phyloP scores from a whole-genome alignment of 2,797 vertebrate genomes.

The Aviceda cuculoides region DNA sequence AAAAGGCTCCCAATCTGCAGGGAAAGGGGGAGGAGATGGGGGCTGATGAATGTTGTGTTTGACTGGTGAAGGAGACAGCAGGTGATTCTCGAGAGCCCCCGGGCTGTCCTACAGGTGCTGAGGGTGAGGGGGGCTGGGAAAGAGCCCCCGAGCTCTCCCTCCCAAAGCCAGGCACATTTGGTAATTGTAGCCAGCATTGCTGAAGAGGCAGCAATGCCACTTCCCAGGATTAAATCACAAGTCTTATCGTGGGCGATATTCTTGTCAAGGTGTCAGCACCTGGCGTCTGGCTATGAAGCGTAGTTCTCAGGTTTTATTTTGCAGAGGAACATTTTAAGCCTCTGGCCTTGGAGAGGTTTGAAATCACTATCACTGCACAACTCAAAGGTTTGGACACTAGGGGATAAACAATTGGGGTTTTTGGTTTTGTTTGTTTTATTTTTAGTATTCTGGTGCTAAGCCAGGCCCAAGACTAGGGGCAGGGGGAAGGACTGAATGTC shows the following conservation, averaged over 20 bases:
- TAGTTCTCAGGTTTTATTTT: neutral
- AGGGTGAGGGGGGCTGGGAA: neutral
- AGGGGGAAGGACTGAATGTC: neutral
- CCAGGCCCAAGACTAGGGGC: neutral
- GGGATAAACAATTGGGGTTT: neutral
- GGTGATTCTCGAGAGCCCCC: neutral
- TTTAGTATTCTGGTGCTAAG: neutral
- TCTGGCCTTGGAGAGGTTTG: neutral
- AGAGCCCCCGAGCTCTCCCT: neutral
- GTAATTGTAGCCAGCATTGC: neutral
- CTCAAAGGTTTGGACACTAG: neutral
- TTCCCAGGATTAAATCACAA: neutral
- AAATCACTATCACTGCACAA: neutral
- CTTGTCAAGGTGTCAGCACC: neutral
- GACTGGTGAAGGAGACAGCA: neutral
- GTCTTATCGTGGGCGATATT: neutral
- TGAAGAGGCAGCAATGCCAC: neutral
- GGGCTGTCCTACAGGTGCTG: neutral
- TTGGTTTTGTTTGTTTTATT: neutral
- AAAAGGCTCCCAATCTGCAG: neutral
- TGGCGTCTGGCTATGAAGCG: neutral
- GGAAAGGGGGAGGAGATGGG: neutral
- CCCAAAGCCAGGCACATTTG: neutral
- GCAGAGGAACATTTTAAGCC: neutral
- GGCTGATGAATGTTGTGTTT: neutral